Evolutionary conservation across 2,888 invertebrate species (phyloP).

Genomic region (Dynastes tityus): DNA sequence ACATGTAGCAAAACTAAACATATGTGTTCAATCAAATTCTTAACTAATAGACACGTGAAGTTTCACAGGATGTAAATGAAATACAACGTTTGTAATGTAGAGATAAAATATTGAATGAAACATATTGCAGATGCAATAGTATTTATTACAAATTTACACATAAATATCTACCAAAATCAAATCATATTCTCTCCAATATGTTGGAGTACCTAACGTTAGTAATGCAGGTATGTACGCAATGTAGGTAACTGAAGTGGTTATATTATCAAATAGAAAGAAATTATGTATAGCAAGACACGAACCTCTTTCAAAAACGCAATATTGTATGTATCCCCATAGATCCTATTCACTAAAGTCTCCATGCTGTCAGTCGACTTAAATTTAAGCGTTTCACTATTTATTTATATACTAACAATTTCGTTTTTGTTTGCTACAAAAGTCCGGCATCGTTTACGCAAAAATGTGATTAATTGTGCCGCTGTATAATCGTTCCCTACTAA

Average conservation of each 20-base stretch:
- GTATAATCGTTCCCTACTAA: neutral
- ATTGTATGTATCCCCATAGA: conserved; percentile 54
- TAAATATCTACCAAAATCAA: too few species aligned
- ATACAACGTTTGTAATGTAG: too few species aligned
- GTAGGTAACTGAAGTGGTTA: too few species aligned
- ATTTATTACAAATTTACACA: too few species aligned
- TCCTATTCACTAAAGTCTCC: conserved; percentile 59
- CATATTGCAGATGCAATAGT: too few species aligned
- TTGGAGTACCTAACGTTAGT: too few species aligned
- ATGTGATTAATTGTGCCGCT: neutral
- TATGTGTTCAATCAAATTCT: conserved; percentile 1
- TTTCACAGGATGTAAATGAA: neutral
- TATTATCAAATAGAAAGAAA: too few species aligned
- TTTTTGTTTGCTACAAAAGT: conserved; percentile 28
- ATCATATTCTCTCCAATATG: too few species aligned
- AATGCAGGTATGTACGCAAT: too few species aligned
- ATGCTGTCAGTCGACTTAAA: conserved; percentile 49
- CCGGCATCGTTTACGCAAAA: conserved; percentile 8
- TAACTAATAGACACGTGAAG: conserved; percentile 21
- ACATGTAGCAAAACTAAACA: conserved; percentile 1
- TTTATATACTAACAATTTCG: neutral
- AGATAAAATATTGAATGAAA: too few species aligned
- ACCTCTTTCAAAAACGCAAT: conserved; percentile 52
- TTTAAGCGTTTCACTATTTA: neutral
- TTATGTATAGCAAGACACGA: conserved; percentile 34